These are phyloP conservation scores for Drosophila robusta DNA, from an alignment of 2,888 invertebrate genomes.

Conservation along the genomic window DNA sequence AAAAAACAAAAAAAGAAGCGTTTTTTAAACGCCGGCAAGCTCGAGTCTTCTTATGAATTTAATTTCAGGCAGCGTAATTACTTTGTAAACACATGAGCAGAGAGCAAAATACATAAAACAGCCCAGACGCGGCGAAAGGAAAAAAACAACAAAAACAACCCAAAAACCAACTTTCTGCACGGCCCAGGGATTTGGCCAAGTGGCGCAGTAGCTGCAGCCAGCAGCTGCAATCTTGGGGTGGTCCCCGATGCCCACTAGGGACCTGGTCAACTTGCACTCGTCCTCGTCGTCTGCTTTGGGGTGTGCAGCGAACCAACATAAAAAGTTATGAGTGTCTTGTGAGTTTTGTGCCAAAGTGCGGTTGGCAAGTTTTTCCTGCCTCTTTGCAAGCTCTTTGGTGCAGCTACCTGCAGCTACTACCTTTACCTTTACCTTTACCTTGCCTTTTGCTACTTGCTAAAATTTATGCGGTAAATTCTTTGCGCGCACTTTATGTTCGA, in stretches of 20 bases:
- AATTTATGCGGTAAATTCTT: conserved; percentile 81
- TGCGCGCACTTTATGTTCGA: conserved; percentile 81
- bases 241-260: conserved; percentile 38
- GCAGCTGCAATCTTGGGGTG: conserved; percentile 73
- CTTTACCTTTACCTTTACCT: conserved; percentile 33
- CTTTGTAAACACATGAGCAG: conserved; percentile 82
- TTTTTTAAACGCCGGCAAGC: conserved; percentile 67
- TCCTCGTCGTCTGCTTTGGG: conserved; percentile 42
- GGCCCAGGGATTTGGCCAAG: conserved; percentile 73
- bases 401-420: conserved; percentile 52
- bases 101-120: conserved; percentile 47
- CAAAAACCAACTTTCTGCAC: conserved; percentile 42
- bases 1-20: conserved; percentile 43
- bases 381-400: conserved; percentile 10
- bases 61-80: conserved; percentile 82
- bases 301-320: conserved; percentile 78
- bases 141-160: conserved; percentile 42
- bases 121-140: conserved; percentile 41
- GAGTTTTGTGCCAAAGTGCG: conserved; percentile 81
- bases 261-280: conserved; percentile 47
- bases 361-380: conserved; percentile 69
- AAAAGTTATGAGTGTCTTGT: conserved; percentile 81
- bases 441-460: conserved; percentile 76
- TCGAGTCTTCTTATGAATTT: conserved; percentile 78
- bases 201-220: conserved; percentile 46